Evolutionary conservation across 2,888 invertebrate genomes (phyloP).

Genomic region (Mythimna vitellina): DNA sequence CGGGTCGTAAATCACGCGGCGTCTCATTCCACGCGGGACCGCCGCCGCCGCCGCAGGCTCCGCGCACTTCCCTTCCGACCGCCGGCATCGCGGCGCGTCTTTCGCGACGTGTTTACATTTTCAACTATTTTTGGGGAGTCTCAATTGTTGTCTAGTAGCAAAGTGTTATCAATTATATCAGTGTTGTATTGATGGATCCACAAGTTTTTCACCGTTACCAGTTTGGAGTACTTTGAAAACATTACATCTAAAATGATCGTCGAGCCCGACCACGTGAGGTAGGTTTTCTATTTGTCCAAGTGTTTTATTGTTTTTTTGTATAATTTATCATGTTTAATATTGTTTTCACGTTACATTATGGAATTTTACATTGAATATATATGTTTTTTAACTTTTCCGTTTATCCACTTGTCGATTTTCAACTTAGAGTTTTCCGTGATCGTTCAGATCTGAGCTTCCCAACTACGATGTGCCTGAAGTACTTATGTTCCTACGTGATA

Average conservation of each 20-base stretch:
- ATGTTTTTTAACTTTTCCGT: conserved; percentile 45
- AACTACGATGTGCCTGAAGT: not conserved
- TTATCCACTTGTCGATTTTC: conserved; percentile 43
- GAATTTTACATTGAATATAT: conserved; percentile 36
- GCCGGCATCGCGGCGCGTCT: conserved; percentile 88
- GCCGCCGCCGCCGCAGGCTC: conserved; percentile 89
- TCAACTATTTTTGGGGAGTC: conserved; percentile 81
- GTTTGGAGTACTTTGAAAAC: conserved; percentile 84
- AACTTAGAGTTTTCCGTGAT: conserved; percentile 47
- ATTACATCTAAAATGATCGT: conserved; percentile 89
- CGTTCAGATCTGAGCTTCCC: conserved; percentile 6
- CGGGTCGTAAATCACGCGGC: conserved; percentile 91
- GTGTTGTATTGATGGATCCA: conserved; percentile 86
- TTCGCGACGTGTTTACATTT: conserved; percentile 89
- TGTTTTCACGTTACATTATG: conserved; percentile 58
- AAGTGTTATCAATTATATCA: conserved; percentile 79
- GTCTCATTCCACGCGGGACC: conserved; percentile 91
- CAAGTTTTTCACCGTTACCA: conserved; percentile 75
- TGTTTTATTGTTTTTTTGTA: conserved; percentile 75
- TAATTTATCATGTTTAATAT: conserved; percentile 65
- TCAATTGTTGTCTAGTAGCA: conserved; percentile 77
- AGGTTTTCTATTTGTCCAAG: conserved; percentile 82
- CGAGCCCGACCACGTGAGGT: conserved; percentile 90
- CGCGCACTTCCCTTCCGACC: conserved; percentile 88
- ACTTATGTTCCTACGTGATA: not conserved